These are phyloP conservation scores for Cataglyphis altisquamis DNA, from an alignment of 2,888 invertebrate genomes.

Conservation along the genomic window DNA sequence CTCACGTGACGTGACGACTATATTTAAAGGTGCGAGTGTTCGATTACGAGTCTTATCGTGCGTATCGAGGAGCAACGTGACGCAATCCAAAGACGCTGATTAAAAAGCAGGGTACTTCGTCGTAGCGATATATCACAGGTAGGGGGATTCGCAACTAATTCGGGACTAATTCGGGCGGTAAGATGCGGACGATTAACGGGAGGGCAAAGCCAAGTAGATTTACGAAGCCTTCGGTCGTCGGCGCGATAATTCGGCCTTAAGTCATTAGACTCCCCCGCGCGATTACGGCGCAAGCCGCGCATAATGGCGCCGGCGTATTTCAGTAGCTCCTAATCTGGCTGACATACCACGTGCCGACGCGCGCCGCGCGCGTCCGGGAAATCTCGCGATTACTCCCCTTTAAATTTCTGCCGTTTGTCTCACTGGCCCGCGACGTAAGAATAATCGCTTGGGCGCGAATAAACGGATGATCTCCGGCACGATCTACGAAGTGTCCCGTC, in stretches of 20 bases:
- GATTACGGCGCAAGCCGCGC: slow-evolving; percentile 73
- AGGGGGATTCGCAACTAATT: slow-evolving; percentile 54
- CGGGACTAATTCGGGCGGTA: slow-evolving; percentile 71
- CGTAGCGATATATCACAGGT: neutral
- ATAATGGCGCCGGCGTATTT: slow-evolving; percentile 72
- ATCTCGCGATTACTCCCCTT: slow-evolving; percentile 29
- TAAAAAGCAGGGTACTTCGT: slow-evolving; percentile 38
- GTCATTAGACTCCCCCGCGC: slow-evolving; percentile 71
- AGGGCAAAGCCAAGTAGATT: slow-evolving; percentile 60
- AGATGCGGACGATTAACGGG: slow-evolving; percentile 69
- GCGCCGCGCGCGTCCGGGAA: slow-evolving; percentile 27
- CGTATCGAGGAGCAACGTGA: slow-evolving; percentile 28
- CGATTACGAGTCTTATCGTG: slow-evolving; percentile 26
- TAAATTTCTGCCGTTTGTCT: slow-evolving; percentile 42
- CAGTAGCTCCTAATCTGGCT: slow-evolving; percentile 59
- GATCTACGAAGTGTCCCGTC: slow-evolving; percentile 75
- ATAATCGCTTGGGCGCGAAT: slow-evolving; percentile 71
- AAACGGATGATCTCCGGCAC: slow-evolving; percentile 71
- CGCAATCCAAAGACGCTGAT: slow-evolving; percentile 11
- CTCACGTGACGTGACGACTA: slow-evolving; percentile 57
- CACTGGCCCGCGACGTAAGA: slow-evolving; percentile 55
- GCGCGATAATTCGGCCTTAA: slow-evolving; percentile 75
- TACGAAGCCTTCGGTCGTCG: slow-evolving; percentile 69
- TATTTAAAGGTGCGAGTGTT: slow-evolving; percentile 24
- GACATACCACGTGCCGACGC: slow-evolving; percentile 44